Conservation (phyloP, 2,888 invertebrate species). For the Agriopis aurantiaria region DNA sequence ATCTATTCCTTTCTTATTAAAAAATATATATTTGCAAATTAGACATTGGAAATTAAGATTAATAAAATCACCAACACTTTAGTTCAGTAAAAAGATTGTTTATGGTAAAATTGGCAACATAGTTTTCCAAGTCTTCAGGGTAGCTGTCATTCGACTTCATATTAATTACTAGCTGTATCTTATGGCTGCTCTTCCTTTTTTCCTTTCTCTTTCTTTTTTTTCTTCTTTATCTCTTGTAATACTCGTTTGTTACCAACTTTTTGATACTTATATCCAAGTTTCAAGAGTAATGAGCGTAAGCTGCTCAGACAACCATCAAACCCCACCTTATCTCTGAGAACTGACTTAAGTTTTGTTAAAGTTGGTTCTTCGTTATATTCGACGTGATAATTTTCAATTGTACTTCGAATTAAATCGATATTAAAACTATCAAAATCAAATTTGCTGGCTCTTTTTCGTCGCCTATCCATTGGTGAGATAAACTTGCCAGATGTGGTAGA, state of each 20-base stretch:
- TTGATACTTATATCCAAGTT: not conserved
- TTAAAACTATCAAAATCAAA: slow-evolving; percentile 27
- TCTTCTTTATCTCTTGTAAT: not conserved
- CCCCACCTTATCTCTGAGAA: not conserved
- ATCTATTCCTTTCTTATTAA: too few species aligned
- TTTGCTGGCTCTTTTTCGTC: slow-evolving; percentile 30
- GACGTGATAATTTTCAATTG: slow-evolving; percentile 2
- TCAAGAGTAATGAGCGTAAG: not conserved
- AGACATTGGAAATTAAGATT: too few species aligned
- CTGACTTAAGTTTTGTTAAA: not conserved
- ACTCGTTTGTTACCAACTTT: not conserved
- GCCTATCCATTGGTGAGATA: slow-evolving; percentile 31
- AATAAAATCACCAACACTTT: too few species aligned
- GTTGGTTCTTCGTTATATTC: not conserved
- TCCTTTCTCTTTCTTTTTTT: not conserved
- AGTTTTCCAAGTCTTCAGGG: too few species aligned
- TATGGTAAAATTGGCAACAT: too few species aligned
- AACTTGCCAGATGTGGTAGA: slow-evolving; percentile 22
- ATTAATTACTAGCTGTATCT: not conserved
- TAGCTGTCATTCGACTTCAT: not conserved
- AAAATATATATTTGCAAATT: too few species aligned
- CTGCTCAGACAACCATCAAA: not conserved
- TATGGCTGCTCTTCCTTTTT: too few species aligned
- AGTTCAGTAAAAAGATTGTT: too few species aligned
- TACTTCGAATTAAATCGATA: slow-evolving; percentile 30